Conservation (phyloP, 64 coral and sea anemone genomes). For the Montipora capricornis region DNA sequence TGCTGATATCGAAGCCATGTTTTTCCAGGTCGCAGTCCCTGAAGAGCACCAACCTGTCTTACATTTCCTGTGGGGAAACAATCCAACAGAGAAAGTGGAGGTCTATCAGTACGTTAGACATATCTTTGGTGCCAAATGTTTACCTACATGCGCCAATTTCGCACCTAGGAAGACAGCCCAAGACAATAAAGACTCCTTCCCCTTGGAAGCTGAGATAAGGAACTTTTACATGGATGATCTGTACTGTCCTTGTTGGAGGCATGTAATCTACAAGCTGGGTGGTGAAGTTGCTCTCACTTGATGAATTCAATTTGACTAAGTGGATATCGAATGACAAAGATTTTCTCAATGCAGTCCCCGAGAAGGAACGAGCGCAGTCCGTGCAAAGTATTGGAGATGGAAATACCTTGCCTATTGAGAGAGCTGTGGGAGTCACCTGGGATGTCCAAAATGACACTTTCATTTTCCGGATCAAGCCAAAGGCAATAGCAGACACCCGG, state of each 20-base stretch:
- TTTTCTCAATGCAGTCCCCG: conserved; percentile 1
- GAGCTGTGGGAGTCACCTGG: background rate
- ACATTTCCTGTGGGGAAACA: conserved; percentile 3
- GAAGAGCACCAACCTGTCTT: conserved; percentile 15
- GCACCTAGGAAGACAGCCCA: conserved; percentile 26
- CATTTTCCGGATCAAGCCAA: background rate
- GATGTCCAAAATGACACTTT: background rate
- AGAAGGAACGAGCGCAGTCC: background rate
- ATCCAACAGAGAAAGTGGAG: background rate
- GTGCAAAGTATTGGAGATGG: background rate
- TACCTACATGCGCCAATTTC: conserved; percentile 14
- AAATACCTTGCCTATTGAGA: background rate
- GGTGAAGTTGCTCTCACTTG: conserved; percentile 11
- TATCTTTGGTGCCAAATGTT: background rate
- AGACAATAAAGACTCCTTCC: conserved; percentile 26
- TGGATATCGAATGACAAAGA: conserved; percentile 10
- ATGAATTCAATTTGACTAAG: conserved; percentile 1
- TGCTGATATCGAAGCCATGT: conserved; percentile 41
- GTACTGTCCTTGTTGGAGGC: conserved; percentile 21
- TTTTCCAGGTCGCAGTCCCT: conserved; percentile 27
- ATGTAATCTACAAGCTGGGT: conserved; percentile 31
- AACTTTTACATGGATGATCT: conserved; percentile 55
- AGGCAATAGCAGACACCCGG: background rate
- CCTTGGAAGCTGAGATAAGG: conserved; percentile 15
- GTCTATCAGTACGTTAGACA: conserved; percentile 13